A percentile compares a stretch with the other conserved stretches of the same genome.
Conservation (phyloP, 2,797 vertebrate species). For the Amblyopsis hoosieri region DNA sequence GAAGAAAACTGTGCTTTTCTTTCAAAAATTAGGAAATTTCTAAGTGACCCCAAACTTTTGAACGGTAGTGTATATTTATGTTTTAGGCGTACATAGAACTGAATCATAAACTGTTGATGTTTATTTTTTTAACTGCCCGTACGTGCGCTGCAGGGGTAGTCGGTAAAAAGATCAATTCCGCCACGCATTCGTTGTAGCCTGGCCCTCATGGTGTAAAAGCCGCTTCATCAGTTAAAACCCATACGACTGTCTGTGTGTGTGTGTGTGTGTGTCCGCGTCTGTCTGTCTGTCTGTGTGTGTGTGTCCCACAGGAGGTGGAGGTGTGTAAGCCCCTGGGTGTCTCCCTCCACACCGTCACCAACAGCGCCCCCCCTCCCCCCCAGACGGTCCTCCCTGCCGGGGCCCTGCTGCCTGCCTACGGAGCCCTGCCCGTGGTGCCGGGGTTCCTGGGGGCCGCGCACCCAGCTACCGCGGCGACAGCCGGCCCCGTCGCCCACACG, state of each 20-base stretch:
- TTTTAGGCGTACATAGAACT: too few species aligned
- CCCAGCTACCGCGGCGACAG: slow-evolving; percentile 43
- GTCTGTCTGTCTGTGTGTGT: not conserved
- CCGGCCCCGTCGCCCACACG: slow-evolving; percentile 49
- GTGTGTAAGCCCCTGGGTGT: slow-evolving; percentile 75
- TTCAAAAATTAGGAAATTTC: too few species aligned
- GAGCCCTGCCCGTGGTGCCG: slow-evolving; percentile 79
- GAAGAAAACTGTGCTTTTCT: too few species aligned
- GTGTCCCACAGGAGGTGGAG: slow-evolving; percentile 69
- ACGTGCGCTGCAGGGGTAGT: too few species aligned
- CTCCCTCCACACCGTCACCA: slow-evolving; percentile 73
- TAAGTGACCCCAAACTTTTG: too few species aligned
- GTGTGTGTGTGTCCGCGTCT: not conserved
- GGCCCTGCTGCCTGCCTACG: slow-evolving; percentile 75
- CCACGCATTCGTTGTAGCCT: too few species aligned
- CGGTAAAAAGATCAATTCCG: too few species aligned
- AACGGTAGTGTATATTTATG: too few species aligned
- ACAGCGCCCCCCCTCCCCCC: slow-evolving; percentile 64
- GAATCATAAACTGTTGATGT: too few species aligned
- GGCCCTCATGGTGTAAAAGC: too few species aligned
- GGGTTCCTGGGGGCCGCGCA: slow-evolving; percentile 76
- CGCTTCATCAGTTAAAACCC: too few species aligned
- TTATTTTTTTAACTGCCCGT: too few species aligned
- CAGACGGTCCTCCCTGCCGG: slow-evolving; percentile 70
- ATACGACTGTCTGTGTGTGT: not conserved